phyloP scores from a whole-genome alignment of 1,140 invertebrate genomes.

The Macrobrachium rosenbergii region DNA sequence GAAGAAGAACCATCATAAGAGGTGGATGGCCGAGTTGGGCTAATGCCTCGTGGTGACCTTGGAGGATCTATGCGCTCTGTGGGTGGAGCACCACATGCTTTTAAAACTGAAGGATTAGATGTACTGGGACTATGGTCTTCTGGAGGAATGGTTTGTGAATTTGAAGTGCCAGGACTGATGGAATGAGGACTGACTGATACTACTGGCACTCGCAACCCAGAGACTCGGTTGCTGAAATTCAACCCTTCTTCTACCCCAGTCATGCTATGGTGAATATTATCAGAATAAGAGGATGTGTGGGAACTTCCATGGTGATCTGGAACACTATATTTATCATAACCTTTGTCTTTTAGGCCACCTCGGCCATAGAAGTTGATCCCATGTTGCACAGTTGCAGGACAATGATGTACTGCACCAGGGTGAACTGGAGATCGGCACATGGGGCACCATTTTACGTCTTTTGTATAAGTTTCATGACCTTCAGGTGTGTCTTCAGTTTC shows the following conservation, averaged over 20 bases:
- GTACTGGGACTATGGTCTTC: too few species aligned
- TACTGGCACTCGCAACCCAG: too few species aligned
- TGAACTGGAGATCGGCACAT: conserved; percentile 29
- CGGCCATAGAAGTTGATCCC: neutral
- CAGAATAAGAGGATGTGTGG: too few species aligned
- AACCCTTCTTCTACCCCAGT: neutral
- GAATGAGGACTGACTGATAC: too few species aligned
- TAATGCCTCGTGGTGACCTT: too few species aligned
- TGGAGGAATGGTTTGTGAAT: too few species aligned
- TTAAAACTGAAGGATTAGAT: too few species aligned
- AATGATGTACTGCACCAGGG: conserved; percentile 33
- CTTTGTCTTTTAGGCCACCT: neutral
- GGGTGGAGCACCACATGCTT: too few species aligned
- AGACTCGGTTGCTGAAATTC: neutral
- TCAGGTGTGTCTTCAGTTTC: neutral
- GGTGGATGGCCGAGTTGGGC: neutral
- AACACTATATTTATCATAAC: neutral
- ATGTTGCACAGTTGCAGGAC: conserved; percentile 13
- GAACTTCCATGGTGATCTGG: neutral
- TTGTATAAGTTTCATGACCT: conserved; percentile 12
- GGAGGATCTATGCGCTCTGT: too few species aligned
- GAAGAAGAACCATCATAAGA: neutral
- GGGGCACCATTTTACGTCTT: conserved; percentile 43
- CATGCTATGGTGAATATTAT: neutral
- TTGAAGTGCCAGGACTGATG: too few species aligned